Base-by-base conservation (phyloP, 2,113 vertebrate genomes). In the Morone saxatilis region DNA sequence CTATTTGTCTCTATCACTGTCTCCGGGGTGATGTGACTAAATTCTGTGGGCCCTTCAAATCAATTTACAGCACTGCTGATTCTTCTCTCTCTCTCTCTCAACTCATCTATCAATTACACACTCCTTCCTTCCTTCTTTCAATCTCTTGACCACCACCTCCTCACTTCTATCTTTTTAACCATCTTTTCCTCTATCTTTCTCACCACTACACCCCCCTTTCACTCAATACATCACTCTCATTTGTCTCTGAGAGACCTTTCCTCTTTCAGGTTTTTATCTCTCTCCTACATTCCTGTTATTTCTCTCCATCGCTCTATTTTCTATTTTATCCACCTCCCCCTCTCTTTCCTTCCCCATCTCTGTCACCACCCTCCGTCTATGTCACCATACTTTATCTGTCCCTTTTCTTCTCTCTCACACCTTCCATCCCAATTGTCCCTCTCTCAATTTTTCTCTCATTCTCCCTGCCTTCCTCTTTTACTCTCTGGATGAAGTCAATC, bases 1-100 rank as follows among this genome's bases (percentile, higher is more conserved):
- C 80, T 77, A 68, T 85, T 88, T 11, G 51, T 84, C 85, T 88
- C 81, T 17, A 54, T 80, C 81, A 81, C 61, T 54, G 76, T 84
- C 84, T 85, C 80, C 41, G 48, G 73, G 59, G 74, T 13, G 82
- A 76, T 76, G n/a, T 47, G 50, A 80, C 69, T 66, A 53, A 85
- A 89, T 83, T 89, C 70, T 60, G 71, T 4, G 5, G 71, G 47
- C 71, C 57, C 71, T 84, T 84, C 74, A 65, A 73, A 89, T 89
- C 57, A 81, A 87, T 89, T 89, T 56, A 84, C 25, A 45, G 78
- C 81, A 65, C 65, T 5, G 53, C 71, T 65, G 76, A 71, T 66
- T 81, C 71, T 61, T n/a, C 14, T 65, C 0, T 41, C 38, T n/a
- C 14, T 65, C 0, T 41, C 38, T 6, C 70, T 51, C 17, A 4